Percentiles rank a stretch among this genome's conserved stretches.
Conservation (phyloP, 2,113 vertebrate species). For the Reinhardtius hippoglossoides region DNA sequence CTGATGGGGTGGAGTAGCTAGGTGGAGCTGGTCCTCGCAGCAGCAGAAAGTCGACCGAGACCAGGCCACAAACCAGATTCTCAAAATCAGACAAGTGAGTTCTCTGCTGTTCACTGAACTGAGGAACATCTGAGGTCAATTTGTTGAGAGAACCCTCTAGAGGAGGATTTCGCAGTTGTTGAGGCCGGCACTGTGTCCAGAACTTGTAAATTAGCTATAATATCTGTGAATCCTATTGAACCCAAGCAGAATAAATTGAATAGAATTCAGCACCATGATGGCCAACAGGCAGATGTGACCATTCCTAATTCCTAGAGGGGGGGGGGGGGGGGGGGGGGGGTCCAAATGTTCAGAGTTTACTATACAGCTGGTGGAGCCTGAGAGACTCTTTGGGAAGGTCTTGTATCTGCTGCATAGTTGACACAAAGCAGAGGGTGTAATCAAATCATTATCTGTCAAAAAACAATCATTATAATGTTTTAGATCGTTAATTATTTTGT, state of each 20-base stretch:
- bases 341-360: background rate
- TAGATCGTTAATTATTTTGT: too few relatives aligned
- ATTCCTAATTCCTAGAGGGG: background rate
- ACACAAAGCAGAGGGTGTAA: too few relatives aligned
- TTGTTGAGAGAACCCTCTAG: background rate
- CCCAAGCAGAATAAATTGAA: constrained; percentile 19
- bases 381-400: background rate
- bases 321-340: too few relatives aligned
- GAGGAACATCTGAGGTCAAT: constrained; percentile 1
- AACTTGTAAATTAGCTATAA: background rate
- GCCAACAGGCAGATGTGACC: background rate
- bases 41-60: background rate
- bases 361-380: constrained; percentile 18
- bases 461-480: too few relatives aligned
- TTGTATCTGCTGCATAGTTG: too few relatives aligned
- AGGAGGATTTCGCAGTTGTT: constrained; percentile 15
- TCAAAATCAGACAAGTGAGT: constrained; percentile 11
- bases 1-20: background rate
- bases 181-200: background rate
- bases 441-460: too few relatives aligned
- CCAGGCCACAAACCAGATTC: constrained; percentile 25
- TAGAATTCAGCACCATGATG: constrained; percentile 1
- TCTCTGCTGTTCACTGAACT: constrained; percentile 9
- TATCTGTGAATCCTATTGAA: constrained; percentile 1
- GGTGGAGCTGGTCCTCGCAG: background rate